Evolutionary conservation across 2,888 invertebrate genomes (phyloP).

Genomic region (Chydorus sphaericus): DNA sequence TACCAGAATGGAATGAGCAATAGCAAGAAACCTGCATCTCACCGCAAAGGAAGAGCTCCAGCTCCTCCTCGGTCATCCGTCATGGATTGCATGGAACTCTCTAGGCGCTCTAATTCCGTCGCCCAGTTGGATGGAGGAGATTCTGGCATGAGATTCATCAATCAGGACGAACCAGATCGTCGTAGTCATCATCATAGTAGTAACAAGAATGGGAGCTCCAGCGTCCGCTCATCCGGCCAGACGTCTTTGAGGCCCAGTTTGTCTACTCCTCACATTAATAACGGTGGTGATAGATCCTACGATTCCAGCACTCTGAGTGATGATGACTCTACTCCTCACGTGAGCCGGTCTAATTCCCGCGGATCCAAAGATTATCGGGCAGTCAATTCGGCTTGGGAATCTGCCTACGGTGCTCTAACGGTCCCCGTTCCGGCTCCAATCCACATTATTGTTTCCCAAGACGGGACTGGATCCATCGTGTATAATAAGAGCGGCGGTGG

Average conservation of each 20-base stretch:
- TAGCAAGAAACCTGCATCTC: conserved; percentile 22
- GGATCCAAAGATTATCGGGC: conserved; percentile 28
- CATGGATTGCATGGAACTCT: conserved; percentile 16
- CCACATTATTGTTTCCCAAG: conserved; percentile 9
- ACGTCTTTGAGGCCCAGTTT: conserved; percentile 18
- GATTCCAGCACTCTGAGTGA: conserved; percentile 33
- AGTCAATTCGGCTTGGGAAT: conserved; percentile 22
- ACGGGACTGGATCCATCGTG: conserved; percentile 6
- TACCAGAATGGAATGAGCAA: conserved; percentile 7
- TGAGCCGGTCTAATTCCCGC: conserved; percentile 32
- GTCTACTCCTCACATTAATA: conserved; percentile 25
- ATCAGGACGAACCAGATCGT: conserved; percentile 10
- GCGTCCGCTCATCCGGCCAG: background rate
- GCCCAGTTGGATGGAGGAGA: conserved; percentile 21
- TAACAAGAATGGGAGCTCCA: background rate
- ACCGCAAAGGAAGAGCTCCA: conserved; percentile 24
- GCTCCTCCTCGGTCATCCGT: conserved; percentile 20
- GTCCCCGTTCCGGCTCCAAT: conserved; percentile 11
- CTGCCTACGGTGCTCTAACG: conserved; percentile 13
- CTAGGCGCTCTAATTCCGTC: conserved; percentile 23
- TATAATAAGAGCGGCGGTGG: background rate
- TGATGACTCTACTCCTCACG: conserved; percentile 34
- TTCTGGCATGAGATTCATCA: conserved; percentile 6
- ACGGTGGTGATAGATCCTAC: conserved; percentile 27
- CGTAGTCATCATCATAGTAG: too few relatives aligned